phyloP scores from a whole-genome alignment of 1,140 invertebrate genomes.

The Liolophura sinensis region DNA sequence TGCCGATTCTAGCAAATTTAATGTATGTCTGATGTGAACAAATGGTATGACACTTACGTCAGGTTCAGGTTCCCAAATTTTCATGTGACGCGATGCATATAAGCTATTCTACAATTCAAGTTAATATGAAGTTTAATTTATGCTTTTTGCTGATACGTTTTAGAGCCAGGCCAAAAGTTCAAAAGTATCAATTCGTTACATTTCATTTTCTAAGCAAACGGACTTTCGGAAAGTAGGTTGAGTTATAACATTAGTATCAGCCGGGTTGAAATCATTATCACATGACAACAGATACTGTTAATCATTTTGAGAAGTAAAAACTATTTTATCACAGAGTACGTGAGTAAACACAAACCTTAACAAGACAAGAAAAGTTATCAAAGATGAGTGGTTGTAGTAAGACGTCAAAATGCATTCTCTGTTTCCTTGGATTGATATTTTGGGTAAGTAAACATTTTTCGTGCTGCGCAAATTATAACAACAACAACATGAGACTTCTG shows the following conservation, averaged over 20 bases:
- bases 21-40: no score
- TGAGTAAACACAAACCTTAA: neutral
- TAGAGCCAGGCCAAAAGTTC: no score
- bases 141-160: no score
- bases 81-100: no score
- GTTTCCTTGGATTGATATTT: slow-evolving; percentile 7
- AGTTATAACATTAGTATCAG: neutral
- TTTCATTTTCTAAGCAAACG: neutral
- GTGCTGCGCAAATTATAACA: no score
- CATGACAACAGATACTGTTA: neutral
- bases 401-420: neutral
- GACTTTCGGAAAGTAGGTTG: neutral
- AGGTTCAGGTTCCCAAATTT: no score
- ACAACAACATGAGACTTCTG: no score
- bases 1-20: no score
- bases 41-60: no score
- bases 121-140: no score
- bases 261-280: neutral
- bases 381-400: slow-evolving; percentile 3
- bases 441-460: slow-evolving; percentile 7
- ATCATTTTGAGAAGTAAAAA: neutral
- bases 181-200: no score
- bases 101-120: no score
- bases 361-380: neutral
- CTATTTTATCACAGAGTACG: neutral